Conservation (phyloP, 2,888 invertebrate species). For the Lycocerus yunnanus region DNA sequence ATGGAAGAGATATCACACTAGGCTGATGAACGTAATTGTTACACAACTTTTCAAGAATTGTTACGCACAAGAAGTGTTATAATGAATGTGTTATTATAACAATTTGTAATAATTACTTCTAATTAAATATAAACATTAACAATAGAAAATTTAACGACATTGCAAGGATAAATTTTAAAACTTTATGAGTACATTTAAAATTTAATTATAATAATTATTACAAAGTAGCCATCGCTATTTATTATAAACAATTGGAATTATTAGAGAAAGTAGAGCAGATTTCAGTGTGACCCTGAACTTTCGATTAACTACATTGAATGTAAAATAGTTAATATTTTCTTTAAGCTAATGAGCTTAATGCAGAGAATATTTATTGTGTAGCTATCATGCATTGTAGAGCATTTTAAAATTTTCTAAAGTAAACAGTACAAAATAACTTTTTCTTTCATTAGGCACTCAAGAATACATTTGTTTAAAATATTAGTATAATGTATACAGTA, state of each 20-base stretch:
- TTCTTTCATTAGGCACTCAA: neutral
- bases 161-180: neutral
- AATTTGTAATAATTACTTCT: neutral
- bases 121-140: neutral
- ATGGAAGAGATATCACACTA: neutral
- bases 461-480: neutral
- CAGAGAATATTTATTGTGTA: neutral
- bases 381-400: neutral
- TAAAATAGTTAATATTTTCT: neutral
- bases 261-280: constrained; percentile 41
- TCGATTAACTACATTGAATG: constrained; percentile 28
- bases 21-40: neutral
- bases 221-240: neutral
- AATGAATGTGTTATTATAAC: neutral
- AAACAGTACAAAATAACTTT: neutral
- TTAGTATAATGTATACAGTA: neutral
- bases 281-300: constrained; percentile 42
- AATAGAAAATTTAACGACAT: neutral
- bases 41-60: neutral
- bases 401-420: neutral
- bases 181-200: neutral
- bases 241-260: neutral
- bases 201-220: neutral
- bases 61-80: neutral
- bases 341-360: neutral